A percentile compares a stretch with the other conserved stretches of the same genome.
phyloP scores from a whole-genome alignment of 2,113 vertebrate species.

The Heteronetta atricapilla region DNA sequence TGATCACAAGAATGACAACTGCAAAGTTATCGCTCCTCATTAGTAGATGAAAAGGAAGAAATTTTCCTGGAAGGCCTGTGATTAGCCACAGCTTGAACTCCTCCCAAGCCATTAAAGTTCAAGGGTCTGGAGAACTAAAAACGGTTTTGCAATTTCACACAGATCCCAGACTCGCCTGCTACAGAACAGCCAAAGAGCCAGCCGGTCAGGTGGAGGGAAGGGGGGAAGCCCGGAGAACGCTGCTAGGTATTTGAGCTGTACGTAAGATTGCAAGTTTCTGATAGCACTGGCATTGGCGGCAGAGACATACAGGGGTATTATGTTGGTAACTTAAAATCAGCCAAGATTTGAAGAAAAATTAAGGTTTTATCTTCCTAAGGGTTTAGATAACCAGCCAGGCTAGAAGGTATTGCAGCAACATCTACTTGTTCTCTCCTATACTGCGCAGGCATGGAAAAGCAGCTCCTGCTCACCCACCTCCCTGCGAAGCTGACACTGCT shows the following conservation, averaged over 20 bases:
- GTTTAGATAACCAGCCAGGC: not conserved
- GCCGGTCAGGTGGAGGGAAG: not conserved
- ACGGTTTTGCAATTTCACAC: not conserved
- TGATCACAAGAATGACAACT: not conserved
- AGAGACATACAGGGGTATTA: not conserved
- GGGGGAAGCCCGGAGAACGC: not conserved
- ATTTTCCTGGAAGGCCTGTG: not conserved
- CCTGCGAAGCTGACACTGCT: not conserved
- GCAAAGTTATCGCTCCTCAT: not conserved
- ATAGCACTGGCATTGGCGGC: not conserved
- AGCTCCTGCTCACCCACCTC: not conserved
- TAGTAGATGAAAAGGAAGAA: not conserved
- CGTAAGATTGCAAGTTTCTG: not conserved
- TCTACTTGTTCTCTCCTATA: not conserved
- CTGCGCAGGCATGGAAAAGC: rapidly evolving
- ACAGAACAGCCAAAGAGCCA: not conserved
- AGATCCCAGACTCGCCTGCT: not conserved
- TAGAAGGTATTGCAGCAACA: not conserved
- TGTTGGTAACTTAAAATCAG: not conserved
- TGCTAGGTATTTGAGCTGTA: not conserved
- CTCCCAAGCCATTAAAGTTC: not conserved
- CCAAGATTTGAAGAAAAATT: not conserved
- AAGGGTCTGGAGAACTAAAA: not conserved
- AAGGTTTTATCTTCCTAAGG: not conserved
- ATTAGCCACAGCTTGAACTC: not conserved